Percentiles rank a stretch among this genome's conserved stretches.
Conservation (phyloP, 2,113 vertebrate species). For the Pituophis catenifer region DNA sequence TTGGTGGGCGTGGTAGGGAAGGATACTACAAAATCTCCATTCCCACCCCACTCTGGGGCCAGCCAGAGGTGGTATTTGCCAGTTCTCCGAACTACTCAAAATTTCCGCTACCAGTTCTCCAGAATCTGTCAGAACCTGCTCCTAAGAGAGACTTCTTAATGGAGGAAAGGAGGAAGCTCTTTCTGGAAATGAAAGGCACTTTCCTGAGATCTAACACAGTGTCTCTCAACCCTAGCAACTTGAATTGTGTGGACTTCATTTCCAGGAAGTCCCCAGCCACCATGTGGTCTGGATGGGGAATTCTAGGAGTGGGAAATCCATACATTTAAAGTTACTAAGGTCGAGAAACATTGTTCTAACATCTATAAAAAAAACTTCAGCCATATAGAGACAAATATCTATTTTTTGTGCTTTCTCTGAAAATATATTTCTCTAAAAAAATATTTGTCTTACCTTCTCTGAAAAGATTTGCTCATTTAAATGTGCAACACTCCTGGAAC, state of each 20-base stretch:
- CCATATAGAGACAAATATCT: background rate
- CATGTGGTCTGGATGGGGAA: background rate
- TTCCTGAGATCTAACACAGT: background rate
- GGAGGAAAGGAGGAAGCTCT: background rate
- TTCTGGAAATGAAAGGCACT: background rate
- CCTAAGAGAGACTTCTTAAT: background rate
- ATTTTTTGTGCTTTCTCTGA: background rate
- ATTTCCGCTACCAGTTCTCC: too few relatives aligned
- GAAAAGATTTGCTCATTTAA: background rate
- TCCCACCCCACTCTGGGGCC: too few relatives aligned
- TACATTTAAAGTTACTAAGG: background rate
- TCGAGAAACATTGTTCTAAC: background rate
- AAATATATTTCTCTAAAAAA: background rate
- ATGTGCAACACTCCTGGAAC: background rate
- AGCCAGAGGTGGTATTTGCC: too few relatives aligned
- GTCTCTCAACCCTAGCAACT: too few relatives aligned
- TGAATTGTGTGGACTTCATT: background rate
- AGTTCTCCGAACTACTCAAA: too few relatives aligned
- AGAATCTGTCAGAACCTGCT: too few relatives aligned
- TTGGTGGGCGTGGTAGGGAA: too few relatives aligned
- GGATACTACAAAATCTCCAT: too few relatives aligned
- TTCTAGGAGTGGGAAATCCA: background rate
- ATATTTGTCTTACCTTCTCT: background rate
- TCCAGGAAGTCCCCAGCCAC: background rate
- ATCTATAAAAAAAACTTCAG: background rate